These are phyloP conservation scores for Diabrotica virgifera DNA, from an alignment of 1,140 invertebrate genomes.

Conservation along the genomic window DNA sequence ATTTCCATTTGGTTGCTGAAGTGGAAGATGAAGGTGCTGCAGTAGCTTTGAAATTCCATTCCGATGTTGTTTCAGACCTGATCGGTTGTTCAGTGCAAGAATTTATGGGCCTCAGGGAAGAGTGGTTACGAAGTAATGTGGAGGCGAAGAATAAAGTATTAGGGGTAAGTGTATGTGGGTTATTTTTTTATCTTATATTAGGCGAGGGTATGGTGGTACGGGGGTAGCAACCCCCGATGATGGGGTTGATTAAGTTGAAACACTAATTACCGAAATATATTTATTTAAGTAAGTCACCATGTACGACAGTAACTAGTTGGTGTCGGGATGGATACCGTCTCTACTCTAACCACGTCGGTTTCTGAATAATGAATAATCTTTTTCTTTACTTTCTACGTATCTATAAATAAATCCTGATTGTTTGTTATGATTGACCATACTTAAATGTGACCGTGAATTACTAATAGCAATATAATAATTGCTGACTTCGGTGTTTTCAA, in stretches of 20 bases:
- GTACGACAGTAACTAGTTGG: no score
- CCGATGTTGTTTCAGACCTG: conserved; percentile 30
- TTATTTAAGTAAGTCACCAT: not conserved
- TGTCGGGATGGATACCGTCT: no score
- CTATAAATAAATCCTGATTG: no score
- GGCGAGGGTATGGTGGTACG: no score
- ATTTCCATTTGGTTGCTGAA: conserved; percentile 31
- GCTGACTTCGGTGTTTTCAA: no score
- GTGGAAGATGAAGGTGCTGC: conserved; percentile 32
- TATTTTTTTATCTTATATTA: not conserved
- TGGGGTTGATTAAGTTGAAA: not conserved
- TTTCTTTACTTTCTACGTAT: no score
- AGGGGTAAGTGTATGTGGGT: conserved; percentile 29
- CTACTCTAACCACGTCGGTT: no score
- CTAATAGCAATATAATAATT: no score
- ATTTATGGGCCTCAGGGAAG: conserved; percentile 26
- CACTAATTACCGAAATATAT: not conserved
- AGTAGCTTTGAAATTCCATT: conserved; percentile 26
- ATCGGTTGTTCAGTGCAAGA: conserved; percentile 23
- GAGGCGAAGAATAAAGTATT: conserved; percentile 28
- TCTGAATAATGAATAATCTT: no score
- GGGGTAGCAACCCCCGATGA: no score
- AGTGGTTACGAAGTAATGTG: conserved; percentile 23
- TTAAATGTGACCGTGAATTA: no score
- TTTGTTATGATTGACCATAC: no score